Conservation (phyloP, 2,888 invertebrate species). For the Aleiodes alternator region DNA sequence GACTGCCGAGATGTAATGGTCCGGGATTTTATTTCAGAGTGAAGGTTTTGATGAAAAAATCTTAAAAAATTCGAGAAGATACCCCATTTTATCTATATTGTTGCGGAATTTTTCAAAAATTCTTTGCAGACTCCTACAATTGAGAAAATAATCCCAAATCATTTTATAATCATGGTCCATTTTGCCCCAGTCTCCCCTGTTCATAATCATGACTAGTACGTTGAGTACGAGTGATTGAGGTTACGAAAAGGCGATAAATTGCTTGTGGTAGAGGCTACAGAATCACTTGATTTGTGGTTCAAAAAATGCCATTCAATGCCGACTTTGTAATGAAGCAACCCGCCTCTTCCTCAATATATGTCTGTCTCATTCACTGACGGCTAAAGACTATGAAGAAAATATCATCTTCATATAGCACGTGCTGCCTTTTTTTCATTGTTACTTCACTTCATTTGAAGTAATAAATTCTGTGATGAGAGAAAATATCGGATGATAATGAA, state of each 20-base stretch:
- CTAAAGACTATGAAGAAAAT: conserved; percentile 23
- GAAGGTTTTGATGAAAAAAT: no score
- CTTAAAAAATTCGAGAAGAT: no score
- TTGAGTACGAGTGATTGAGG: conserved; percentile 36
- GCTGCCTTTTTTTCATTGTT: conserved; percentile 30
- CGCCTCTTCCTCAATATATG: conserved; percentile 71
- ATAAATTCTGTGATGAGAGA: background rate
- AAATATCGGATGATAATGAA: conserved; percentile 28
- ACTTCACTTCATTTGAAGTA: conserved; percentile 7
- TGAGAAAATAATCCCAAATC: no score
- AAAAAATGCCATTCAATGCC: conserved; percentile 56
- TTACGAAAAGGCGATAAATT: conserved; percentile 17
- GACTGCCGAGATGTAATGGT: no score
- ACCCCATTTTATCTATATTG: no score
- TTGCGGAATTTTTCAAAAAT: no score
- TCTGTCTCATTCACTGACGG: conserved; percentile 57
- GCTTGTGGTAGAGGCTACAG: conserved; percentile 52
- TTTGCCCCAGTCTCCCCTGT: background rate
- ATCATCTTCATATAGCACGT: conserved; percentile 38
- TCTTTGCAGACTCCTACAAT: no score
- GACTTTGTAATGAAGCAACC: conserved; percentile 65
- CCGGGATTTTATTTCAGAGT: no score
- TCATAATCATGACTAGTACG: conserved; percentile 26
- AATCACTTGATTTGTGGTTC: conserved; percentile 70
- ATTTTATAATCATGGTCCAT: no score